These are phyloP conservation scores for Tichodroma muraria DNA, from an alignment of 2,113 vertebrate genomes.

Conservation along the genomic window DNA sequence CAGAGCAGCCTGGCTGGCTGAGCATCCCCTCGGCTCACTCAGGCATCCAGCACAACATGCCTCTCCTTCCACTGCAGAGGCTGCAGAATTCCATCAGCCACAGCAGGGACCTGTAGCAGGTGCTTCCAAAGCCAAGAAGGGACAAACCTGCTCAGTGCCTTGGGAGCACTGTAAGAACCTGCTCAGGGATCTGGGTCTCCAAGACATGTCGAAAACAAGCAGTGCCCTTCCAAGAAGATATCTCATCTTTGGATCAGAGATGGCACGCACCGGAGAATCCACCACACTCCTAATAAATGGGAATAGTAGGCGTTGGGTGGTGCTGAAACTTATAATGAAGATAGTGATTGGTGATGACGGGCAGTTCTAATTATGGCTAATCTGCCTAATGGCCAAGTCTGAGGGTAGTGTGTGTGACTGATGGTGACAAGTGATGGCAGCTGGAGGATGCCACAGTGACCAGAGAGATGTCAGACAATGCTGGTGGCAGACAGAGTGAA, in stretches of 20 bases:
- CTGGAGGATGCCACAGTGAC: conserved; percentile 29
- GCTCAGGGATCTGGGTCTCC: accelerated
- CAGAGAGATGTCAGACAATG: conserved; percentile 41
- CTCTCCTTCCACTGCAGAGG: accelerated
- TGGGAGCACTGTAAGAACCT: neutral
- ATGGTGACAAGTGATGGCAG: conserved; percentile 50
- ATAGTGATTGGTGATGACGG: conserved; percentile 23
- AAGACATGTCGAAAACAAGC: neutral
- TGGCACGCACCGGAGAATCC: accelerated
- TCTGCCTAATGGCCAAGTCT: conserved; percentile 44
- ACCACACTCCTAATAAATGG: neutral
- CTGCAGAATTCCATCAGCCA: neutral
- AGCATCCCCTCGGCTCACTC: neutral
- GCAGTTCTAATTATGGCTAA: conserved; percentile 30
- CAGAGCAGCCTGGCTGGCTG: neutral
- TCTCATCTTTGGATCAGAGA: neutral
- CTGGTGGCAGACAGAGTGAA: conserved; percentile 2
- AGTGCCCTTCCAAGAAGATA: neutral
- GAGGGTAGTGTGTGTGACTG: conserved; percentile 11
- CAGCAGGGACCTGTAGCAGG: neutral
- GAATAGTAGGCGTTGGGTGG: neutral
- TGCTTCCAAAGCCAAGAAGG: neutral
- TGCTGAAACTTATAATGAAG: conserved; percentile 36
- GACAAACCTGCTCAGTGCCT: neutral
- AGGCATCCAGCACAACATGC: neutral